These are phyloP conservation scores for Molossus alvarezi DNA, from an alignment of 2,797 vertebrate species.

Conservation along the genomic window DNA sequence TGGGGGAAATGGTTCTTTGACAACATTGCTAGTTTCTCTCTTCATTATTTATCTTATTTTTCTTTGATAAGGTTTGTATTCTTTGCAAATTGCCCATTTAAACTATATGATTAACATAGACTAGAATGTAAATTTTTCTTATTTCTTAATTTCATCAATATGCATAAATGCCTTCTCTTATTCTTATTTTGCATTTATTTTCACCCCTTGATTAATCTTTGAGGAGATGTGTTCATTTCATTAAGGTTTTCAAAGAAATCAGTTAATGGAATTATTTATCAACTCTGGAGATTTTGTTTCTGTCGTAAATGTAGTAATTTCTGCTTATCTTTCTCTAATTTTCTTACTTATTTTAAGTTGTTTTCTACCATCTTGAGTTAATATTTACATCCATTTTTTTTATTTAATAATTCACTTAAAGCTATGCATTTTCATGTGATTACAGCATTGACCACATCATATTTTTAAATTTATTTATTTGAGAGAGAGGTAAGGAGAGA, in stretches of 20 bases:
- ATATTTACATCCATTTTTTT: constrained; percentile 1
- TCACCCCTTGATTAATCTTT: constrained; percentile 1
- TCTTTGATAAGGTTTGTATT: constrained; percentile 6
- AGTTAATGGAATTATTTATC: constrained; percentile 51
- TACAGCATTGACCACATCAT: neutral
- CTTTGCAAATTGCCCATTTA: constrained; percentile 38
- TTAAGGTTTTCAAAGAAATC: constrained; percentile 34
- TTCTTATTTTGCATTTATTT: constrained; percentile 65
- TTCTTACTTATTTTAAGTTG: neutral
- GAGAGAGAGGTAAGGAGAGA: neutral
- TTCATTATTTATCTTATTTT: constrained; percentile 41
- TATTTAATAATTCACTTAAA: constrained; percentile 42
- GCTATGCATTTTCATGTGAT: constrained; percentile 35
- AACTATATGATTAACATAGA: neutral
- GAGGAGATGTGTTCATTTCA: neutral
- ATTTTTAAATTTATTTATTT: neutral
- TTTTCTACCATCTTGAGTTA: constrained; percentile 46
- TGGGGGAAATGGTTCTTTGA: constrained; percentile 28
- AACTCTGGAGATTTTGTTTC: neutral
- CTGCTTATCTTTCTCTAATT: neutral
- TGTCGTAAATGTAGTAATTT: neutral
- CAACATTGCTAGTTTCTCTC: constrained; percentile 37
- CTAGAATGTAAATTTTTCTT: neutral
- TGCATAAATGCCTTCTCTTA: neutral
- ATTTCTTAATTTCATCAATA: neutral